Evolutionary conservation across 2,888 invertebrate genomes (phyloP), one percentile per base, ranked within the genome.

Genomic region (Colletes collaris): DNA sequence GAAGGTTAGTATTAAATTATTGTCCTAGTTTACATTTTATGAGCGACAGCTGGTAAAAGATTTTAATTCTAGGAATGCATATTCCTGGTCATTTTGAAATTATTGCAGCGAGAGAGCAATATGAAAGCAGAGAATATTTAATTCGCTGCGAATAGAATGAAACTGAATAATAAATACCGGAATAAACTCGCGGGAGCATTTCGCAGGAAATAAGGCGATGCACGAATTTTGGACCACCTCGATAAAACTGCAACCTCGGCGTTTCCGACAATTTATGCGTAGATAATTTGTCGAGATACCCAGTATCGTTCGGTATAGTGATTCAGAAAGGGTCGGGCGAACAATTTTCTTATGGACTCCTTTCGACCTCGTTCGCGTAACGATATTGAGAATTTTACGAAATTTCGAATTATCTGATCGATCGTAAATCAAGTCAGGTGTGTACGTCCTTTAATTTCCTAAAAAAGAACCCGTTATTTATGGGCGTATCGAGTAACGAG

Each of bases 401-500:
- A 44, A 13, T 52, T 56, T 46, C 19, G 10, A 19, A 58, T 64
- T 75, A 75, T 71, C 71, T 16, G 71, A 75, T 75, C 10, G 52
- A 73, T 66, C 65, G n/a, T 76, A 73, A 76, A 73, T 66, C 65
- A 62, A 35, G 55, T 62, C 11, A 56, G 46, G 10, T 16, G 37
- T 49, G 49, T 16, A 40, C 27, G 37, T 46, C 16, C 44, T n/a
- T 19, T 44, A 71, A 62, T 71, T 71, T 58, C 60, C 35, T 37
- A 53, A 71, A 71, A 46, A 46, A 52, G 19, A 35, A 55, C 37
- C 56, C 40, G 13, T 44, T 58, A 70, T 46, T 58, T 70, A 59
- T 63, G 56, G 56, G 40, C 63, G 44, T 44, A 50, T 70, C 56
- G 44, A 44, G 5, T 35, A 66, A 70, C 13, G 49, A 50, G 10